Evolutionary conservation across 2,113 vertebrate genomes (phyloP).

Genomic region (Ammodytes dubius): DNA sequence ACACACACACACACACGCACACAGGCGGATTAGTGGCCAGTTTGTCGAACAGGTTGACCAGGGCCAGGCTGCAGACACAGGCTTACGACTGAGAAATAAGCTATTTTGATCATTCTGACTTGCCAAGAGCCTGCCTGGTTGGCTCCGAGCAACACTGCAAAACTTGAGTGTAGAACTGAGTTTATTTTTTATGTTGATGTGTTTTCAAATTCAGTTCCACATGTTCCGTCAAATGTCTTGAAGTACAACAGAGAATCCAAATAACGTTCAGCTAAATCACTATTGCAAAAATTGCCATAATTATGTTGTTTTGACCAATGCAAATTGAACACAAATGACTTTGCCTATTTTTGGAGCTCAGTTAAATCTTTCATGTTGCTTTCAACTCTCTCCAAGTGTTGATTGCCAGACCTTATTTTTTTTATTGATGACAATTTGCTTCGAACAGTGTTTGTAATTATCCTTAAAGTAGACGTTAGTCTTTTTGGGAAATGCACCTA

Average conservation of each 20-base stretch:
- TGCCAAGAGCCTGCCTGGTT: background rate
- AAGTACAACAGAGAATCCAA: background rate
- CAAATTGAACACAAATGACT: background rate
- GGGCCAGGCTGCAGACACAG: background rate
- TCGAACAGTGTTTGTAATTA: background rate
- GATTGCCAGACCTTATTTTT: background rate
- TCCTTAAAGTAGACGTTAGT: background rate
- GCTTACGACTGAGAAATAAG: constrained; percentile 23
- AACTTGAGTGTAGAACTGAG: background rate
- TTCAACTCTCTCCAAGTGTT: background rate
- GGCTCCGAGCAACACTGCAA: background rate
- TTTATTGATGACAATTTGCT: background rate
- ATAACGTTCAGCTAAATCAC: background rate
- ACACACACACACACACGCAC: background rate
- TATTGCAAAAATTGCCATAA: background rate
- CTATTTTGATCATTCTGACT: constrained; percentile 32
- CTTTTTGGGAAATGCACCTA: background rate
- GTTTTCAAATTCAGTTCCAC: background rate
- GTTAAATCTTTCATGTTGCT: background rate
- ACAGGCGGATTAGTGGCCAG: constrained; percentile 45
- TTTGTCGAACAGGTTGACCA: constrained; percentile 24
- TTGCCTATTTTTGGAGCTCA: background rate
- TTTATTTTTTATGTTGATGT: background rate
- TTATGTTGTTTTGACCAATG: background rate
- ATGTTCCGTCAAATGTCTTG: background rate